Percentiles rank a stretch among this genome's conserved stretches.
Conservation (phyloP, 1,140 invertebrate species). For the Zaprionus tsacasi region DNA sequence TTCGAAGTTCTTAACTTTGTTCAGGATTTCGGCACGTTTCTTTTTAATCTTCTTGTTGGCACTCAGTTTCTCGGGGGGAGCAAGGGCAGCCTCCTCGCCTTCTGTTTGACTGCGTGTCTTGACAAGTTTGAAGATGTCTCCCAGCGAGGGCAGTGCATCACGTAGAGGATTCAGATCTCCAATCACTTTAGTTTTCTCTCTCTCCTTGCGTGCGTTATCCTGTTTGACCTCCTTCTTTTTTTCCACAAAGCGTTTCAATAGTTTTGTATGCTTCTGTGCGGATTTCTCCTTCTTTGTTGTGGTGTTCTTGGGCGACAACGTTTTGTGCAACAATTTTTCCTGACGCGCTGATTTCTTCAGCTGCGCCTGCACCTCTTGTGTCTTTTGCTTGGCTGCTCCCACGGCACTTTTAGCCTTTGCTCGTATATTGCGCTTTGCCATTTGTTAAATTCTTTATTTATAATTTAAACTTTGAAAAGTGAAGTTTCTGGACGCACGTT, state of each 20-base stretch:
- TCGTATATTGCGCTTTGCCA: constrained; percentile 67
- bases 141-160: constrained; percentile 77
- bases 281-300: constrained; percentile 75
- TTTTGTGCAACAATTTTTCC: constrained; percentile 68
- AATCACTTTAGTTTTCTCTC: constrained; percentile 69
- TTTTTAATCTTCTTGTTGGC: constrained; percentile 71
- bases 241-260: constrained; percentile 67
- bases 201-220: constrained; percentile 63
- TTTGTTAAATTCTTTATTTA: constrained; percentile 21
- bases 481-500: constrained; percentile 27
- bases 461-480: not conserved
- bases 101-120: constrained; percentile 44
- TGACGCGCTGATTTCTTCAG: constrained; percentile 51
- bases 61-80: constrained; percentile 55
- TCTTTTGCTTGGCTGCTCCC: constrained; percentile 63
- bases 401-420: constrained; percentile 63
- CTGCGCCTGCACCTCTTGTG: constrained; percentile 53
- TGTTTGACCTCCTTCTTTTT: constrained; percentile 66
- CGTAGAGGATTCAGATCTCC: constrained; percentile 76
- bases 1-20: constrained; percentile 60
- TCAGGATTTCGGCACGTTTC: constrained; percentile 60
- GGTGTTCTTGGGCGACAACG: constrained; percentile 61
- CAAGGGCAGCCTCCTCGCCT: constrained; percentile 17
- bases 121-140: constrained; percentile 71
- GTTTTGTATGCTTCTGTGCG: constrained; percentile 65